Conservation (phyloP, 1,140 invertebrate genomes). For the Lysiphlebus fabarum region DNA sequence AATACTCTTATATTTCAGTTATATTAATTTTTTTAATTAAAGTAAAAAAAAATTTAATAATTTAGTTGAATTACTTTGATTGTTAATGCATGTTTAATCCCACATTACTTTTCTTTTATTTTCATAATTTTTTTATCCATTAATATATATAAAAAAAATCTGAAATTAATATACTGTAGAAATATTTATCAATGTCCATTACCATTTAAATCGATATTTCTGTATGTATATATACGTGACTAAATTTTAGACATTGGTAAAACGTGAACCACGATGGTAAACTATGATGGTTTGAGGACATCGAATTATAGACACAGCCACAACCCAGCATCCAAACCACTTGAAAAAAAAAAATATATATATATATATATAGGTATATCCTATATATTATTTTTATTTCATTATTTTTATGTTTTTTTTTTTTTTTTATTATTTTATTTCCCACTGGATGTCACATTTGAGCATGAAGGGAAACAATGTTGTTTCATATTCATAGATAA, state of each 20-base stretch:
- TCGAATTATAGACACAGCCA: conserved; percentile 19
- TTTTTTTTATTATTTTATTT: background rate
- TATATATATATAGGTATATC: too few relatives aligned
- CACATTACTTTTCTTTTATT: background rate
- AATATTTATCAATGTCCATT: background rate
- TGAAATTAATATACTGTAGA: background rate
- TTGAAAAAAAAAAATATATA: too few relatives aligned
- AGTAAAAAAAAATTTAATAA: too few relatives aligned
- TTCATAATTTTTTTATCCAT: background rate
- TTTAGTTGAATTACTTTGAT: too few relatives aligned
- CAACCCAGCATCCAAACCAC: conserved; percentile 12
- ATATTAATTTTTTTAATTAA: conserved; percentile 3
- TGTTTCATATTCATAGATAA: too few relatives aligned
- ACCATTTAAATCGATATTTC: background rate
- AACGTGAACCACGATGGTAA: conserved; percentile 14
- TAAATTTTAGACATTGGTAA: conserved; percentile 13
- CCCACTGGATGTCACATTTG: background rate
- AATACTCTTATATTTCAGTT: background rate
- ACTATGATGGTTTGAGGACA: conserved; percentile 6
- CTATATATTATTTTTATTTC: conserved; percentile 11
- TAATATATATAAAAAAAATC: background rate
- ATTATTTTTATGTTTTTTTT: too few relatives aligned
- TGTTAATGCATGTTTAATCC: too few relatives aligned
- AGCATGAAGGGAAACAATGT: background rate
- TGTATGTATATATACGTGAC: background rate